Percentiles rank a stretch among this genome's conserved stretches.
Evolutionary conservation across 2,888 invertebrate species (phyloP).

Genomic region (Axea sp.): DNA sequence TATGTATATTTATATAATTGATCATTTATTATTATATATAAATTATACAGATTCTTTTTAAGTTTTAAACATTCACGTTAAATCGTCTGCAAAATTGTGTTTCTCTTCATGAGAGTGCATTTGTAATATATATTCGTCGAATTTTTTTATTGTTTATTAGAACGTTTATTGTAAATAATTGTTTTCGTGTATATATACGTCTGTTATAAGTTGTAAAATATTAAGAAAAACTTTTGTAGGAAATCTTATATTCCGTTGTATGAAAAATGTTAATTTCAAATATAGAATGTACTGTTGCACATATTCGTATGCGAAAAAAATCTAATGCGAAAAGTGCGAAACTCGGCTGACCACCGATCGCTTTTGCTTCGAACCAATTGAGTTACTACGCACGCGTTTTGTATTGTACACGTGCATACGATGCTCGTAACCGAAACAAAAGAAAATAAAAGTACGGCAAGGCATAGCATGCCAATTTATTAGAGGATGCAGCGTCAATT

Average conservation of each 20-base stretch:
- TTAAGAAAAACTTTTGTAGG: constrained; percentile 24
- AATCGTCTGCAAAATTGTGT: constrained; percentile 6
- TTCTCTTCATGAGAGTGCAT: constrained; percentile 19
- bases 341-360: constrained; percentile 60
- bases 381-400: constrained; percentile 59
- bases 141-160: constrained; percentile 16
- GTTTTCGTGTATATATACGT: constrained; percentile 40
- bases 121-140: constrained; percentile 38
- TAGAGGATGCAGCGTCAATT: constrained; percentile 62
- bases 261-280: constrained; percentile 33
- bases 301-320: constrained; percentile 35
- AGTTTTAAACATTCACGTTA: constrained; percentile 6
- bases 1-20: too few relatives aligned
- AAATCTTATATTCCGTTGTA: constrained; percentile 26
- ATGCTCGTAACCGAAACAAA: constrained; percentile 47
- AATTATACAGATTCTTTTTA: constrained; percentile 5
- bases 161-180: constrained; percentile 52
- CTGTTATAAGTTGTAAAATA: constrained; percentile 32
- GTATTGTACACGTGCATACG: constrained; percentile 36
- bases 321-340: constrained; percentile 17
- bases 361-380: constrained; percentile 63
- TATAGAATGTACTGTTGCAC: constrained; percentile 43
- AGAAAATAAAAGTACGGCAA: constrained; percentile 9
- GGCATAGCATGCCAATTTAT: constrained; percentile 37
- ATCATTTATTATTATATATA: constrained; percentile 5